Evolutionary conservation across 1,140 invertebrate species (phyloP), one percentile per base, ranked within the genome.

Genomic region (Proctacanthus coquilletti): DNA sequence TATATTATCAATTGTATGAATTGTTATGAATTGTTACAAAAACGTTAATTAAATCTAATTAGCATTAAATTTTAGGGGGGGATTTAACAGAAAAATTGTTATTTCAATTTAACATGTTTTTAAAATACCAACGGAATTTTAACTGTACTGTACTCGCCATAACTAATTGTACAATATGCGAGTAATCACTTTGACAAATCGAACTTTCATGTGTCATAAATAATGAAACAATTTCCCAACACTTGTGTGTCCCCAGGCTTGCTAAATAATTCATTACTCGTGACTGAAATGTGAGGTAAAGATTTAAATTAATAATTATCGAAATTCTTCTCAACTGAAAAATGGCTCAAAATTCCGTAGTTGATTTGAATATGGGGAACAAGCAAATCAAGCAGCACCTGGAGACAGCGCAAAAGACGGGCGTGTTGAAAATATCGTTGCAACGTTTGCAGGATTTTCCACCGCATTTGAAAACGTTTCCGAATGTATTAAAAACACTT

Each of bases 401-500:
- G 51, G 85, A 93, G 53, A 93, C 79, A 20, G 87, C 91, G 2
- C 75, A 85, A 42, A 95, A 94, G 65, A 95, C 89, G 18, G 89
- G 91, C 4, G 79, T 87, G n/a, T 66, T 93, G 40, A 87, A 88
- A 54, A 62, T 96, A 31, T 81, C 82, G 1, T 73, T 83, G 45
- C 67, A 72, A 34, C 86, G 84, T 50, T 63, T 97, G 68, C 48
- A 84, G 75, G 68, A 75, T 50, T 70, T 83, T 63, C 69, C 76
- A 51, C 48, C 61, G 42, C 51, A 69, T 62, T 17, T 84, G 13
- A 64, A 68, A 21, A 61, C 68, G 21, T 64, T 84, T 35, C 65
- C 70, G n/a, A 71, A 73, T 38, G 67, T 77, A 50, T 57, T 97
- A 23, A 71, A 93, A 43, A 94, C 80, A 18, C 64, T 95, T 37